Base-by-base conservation (phyloP, 2,888 invertebrate species). In the Eupithecia subfuscata region DNA sequence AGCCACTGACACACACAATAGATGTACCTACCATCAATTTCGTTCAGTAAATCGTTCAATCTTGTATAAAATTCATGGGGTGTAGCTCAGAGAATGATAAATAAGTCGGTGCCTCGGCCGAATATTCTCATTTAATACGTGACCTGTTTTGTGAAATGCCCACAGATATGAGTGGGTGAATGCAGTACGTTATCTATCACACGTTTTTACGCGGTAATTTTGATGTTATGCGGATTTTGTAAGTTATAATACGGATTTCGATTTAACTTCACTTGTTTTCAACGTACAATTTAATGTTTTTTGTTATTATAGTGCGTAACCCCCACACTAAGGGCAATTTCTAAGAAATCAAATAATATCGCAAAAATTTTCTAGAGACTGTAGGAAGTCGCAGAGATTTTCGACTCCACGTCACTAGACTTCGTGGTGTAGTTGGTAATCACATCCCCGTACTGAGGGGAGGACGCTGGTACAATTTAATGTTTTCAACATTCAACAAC, bases 101-200 rank as follows among this genome's bases (percentile, higher is more conserved):
- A 95, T 95, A 95, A 94, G 94, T 90, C 87, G 85, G 92, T 90
- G 94, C 92, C 91, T 92, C 89, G 91, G 88, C 92, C 94, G 92
- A 95, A 94, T 95, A 95, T 94, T 94, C 94, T 93, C 94, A 95
- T 95, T 94, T 94, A 93, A 91, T 94, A 95, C 94, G 94, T 95
- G 94, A 94, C 94, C 90, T 93, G 94, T 92, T 94, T 94, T 88
- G 90, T 87, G 91, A 93, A 91, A 92, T 89, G 90, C 87, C 88
- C 86, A 86, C 85, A 87, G 90, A 94, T 93, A 92, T 93, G 92
- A 90, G 90, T 89, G 90, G 89, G 82, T 84, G 7, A 82, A 90
- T 89, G 86, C 87, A 83, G 85, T 84, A 87, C 86, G 89, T 90
- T 91, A 92, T 94, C 90, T 91, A 89, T 92, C 90, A 90, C 86